Evolutionary conservation across 2,797 vertebrate genomes (phyloP).

Genomic region (Staurois parvus): DNA sequence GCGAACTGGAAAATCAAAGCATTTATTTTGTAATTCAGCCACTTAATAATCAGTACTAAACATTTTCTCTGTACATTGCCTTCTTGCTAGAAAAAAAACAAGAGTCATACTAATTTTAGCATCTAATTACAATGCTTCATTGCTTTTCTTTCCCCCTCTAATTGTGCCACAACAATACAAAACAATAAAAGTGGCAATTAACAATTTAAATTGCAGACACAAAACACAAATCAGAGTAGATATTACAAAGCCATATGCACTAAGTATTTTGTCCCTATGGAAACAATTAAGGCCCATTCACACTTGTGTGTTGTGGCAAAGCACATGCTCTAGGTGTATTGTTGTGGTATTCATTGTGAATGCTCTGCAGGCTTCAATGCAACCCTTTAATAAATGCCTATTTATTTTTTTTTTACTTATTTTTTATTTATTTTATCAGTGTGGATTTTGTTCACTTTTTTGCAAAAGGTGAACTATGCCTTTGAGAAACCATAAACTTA

Average conservation of each 20-base stretch:
- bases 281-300: not conserved
- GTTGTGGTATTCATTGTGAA: too few species aligned
- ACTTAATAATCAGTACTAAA: not conserved
- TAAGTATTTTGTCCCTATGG: constrained; percentile 14
- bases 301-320: too few species aligned
- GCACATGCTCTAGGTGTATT: too few species aligned
- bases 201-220: constrained; percentile 11
- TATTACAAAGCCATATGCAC: not conserved
- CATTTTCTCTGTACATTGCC: not conserved
- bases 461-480: too few species aligned
- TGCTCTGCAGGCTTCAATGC: too few species aligned
- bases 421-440: too few species aligned
- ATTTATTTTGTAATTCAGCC: too few species aligned
- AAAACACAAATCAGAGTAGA: constrained; percentile 4
- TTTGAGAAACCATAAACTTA: too few species aligned
- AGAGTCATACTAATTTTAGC: constrained; percentile 8
- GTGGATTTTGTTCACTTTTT: too few species aligned
- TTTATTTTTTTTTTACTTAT: too few species aligned
- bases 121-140: constrained; percentile 13
- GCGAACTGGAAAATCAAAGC: too few species aligned
- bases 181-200: constrained; percentile 50
- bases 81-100: not conserved
- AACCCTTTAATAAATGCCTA: too few species aligned
- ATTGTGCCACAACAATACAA: constrained; percentile 47
- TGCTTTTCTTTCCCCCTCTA: not conserved